phyloP scores from a whole-genome alignment of 2,797 vertebrate species.

The Allobates femoralis region DNA sequence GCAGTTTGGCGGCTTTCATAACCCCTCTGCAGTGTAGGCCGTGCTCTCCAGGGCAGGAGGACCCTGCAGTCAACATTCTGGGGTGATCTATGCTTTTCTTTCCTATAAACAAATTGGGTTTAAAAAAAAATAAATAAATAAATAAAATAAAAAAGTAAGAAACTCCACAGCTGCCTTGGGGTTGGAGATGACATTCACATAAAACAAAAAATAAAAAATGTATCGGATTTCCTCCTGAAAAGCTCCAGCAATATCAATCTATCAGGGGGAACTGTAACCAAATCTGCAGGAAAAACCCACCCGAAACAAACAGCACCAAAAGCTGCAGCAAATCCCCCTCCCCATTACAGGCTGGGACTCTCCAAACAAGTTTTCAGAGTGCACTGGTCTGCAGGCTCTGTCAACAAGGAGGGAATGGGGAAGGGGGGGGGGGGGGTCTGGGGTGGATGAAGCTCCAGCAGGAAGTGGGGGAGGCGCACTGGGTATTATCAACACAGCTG shows the following conservation, averaged over 20 bases:
- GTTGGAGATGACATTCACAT: not conserved
- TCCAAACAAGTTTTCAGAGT: slow-evolving; percentile 37
- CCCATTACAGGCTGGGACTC: not conserved
- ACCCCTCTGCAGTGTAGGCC: slow-evolving; percentile 28
- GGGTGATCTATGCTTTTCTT: not conserved
- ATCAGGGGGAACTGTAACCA: not conserved
- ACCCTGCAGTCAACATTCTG: slow-evolving; percentile 20
- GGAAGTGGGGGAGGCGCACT: slow-evolving; percentile 47
- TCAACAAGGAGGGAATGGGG: too few species aligned
- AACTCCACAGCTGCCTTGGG: not conserved
- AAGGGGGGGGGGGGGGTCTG: slow-evolving; percentile 47
- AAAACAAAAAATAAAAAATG: slow-evolving; percentile 4
- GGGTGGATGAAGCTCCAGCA: slow-evolving; percentile 42
- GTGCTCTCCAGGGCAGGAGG: slow-evolving; percentile 32
- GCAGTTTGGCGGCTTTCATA: slow-evolving; percentile 23
- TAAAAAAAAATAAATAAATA: not conserved
- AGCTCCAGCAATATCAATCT: not conserved
- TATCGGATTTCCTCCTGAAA: not conserved
- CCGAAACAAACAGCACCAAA: not conserved
- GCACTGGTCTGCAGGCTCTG: slow-evolving; percentile 41
- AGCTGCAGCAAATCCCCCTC: not conserved
- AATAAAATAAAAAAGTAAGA: too few species aligned
- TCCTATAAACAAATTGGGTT: not conserved
- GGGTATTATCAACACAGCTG: slow-evolving; percentile 52
- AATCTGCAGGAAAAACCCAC: slow-evolving; percentile 2